These are phyloP conservation scores for Caenorhabditis briggsae DNA, from an alignment of 1,140 invertebrate species.

Conservation along the genomic window DNA sequence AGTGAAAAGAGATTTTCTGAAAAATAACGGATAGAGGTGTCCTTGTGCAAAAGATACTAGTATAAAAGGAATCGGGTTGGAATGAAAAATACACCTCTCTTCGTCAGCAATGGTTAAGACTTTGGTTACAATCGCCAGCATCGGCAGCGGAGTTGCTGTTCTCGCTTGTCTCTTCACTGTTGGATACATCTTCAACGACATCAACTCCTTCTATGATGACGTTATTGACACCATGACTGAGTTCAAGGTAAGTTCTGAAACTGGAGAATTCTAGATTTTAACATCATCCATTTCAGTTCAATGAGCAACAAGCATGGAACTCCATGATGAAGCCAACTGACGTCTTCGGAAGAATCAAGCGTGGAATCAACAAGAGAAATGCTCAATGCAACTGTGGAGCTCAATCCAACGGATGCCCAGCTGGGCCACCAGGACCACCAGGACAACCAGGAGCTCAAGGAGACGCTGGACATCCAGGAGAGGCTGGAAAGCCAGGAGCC, in stretches of 20 bases:
- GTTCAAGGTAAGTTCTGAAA: constrained; percentile 63
- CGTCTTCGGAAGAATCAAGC: constrained; percentile 47
- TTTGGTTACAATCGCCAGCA: constrained; percentile 63
- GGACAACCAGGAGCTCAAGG: constrained; percentile 63
- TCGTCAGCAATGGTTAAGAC: constrained; percentile 56
- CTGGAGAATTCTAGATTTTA: neutral
- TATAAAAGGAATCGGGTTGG: neutral
- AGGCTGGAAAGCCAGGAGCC: constrained; percentile 60
- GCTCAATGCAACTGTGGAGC: constrained; percentile 64
- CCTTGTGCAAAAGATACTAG: neutral
- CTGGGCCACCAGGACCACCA: constrained; percentile 61
- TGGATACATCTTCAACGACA: constrained; percentile 68
- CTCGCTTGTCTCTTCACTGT: constrained; percentile 65
- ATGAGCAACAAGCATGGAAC: constrained; percentile 50
- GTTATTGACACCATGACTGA: constrained; percentile 68
- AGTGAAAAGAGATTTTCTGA: neutral
- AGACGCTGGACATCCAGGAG: constrained; percentile 58
- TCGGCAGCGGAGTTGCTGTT: constrained; percentile 61
- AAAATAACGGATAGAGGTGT: constrained; percentile 20
- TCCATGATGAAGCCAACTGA: constrained; percentile 33
- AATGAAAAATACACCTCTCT: neutral
- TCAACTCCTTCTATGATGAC: constrained; percentile 69
- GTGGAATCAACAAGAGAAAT: constrained; percentile 55
- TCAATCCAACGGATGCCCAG: constrained; percentile 60
- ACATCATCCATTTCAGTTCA: neutral